These are phyloP conservation scores for Sylvilagus floridanus DNA, from an alignment of 2,797 vertebrate genomes.

Conservation along the genomic window DNA sequence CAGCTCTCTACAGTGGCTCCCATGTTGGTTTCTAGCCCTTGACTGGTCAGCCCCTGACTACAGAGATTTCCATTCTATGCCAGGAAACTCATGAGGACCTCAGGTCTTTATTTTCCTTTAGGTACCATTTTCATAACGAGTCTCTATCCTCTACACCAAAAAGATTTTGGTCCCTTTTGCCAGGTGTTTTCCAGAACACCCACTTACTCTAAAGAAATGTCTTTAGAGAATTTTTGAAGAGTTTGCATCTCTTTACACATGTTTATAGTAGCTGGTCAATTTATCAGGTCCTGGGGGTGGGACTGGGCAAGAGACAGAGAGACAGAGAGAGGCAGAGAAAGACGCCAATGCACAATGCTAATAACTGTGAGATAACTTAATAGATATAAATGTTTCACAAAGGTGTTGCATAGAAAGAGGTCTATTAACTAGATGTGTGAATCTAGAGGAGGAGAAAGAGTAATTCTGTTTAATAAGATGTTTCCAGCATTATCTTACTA, in stretches of 20 bases:
- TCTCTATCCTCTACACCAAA: not conserved
- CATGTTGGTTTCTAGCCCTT: not conserved
- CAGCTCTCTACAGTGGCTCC: not conserved
- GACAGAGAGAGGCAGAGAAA: not conserved
- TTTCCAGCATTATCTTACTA: conserved; percentile 83
- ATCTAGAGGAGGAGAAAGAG: conserved; percentile 78
- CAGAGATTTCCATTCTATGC: not conserved
- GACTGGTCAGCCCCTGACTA: not conserved
- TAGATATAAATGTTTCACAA: conserved; percentile 79
- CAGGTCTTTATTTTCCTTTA: not conserved
- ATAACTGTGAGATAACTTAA: conserved; percentile 77
- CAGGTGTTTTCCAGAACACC: not conserved
- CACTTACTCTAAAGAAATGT: not conserved
- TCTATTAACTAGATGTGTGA: conserved; percentile 81
- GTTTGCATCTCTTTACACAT: conserved; percentile 1
- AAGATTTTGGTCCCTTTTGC: not conserved
- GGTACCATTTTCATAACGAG: not conserved
- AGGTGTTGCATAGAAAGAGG: conserved; percentile 78
- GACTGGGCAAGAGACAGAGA: too few species aligned
- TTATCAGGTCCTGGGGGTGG: conserved; percentile 6
- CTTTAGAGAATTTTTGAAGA: not conserved
- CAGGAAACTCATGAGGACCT: not conserved
- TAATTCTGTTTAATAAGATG: conserved; percentile 84
- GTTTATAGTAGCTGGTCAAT: not conserved
- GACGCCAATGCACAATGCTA: conserved; percentile 73